Evolutionary conservation across 2,113 vertebrate genomes (phyloP).

Genomic region (Rhinopomastus cyanomelas): DNA sequence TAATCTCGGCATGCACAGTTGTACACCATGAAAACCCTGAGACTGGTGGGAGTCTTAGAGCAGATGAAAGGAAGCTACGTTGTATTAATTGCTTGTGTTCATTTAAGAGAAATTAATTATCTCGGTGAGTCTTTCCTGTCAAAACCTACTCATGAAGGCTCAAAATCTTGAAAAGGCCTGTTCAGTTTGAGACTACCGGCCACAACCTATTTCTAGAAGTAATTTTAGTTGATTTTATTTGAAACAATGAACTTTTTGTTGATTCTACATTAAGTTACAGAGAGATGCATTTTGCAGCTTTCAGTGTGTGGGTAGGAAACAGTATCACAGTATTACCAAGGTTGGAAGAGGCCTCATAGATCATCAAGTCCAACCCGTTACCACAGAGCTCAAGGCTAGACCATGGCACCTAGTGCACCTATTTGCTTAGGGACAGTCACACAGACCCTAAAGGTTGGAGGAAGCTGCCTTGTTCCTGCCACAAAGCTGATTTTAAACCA

Average conservation of each 20-base stretch:
- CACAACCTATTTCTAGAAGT: background rate
- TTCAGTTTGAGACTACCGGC: background rate
- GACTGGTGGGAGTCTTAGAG: background rate
- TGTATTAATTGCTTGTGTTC: background rate
- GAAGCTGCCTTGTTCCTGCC: background rate
- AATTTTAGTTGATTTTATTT: background rate
- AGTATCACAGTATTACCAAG: no score
- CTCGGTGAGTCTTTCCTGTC: background rate
- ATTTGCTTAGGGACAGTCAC: background rate
- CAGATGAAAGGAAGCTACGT: background rate
- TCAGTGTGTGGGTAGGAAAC: background rate
- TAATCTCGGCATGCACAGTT: background rate
- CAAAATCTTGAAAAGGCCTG: background rate
- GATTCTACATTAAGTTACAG: background rate
- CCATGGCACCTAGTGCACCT: no score
- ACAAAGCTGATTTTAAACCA: background rate
- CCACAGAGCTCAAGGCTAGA: no score
- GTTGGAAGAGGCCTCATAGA: no score
- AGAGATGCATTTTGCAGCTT: background rate
- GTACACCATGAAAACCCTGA: background rate
- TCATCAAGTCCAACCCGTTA: no score
- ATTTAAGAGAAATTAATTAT: background rate
- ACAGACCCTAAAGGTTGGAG: background rate
- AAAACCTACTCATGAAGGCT: rapidly evolving
- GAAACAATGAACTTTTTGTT: background rate